Evolutionary conservation across 2,888 invertebrate species (phyloP), one percentile per base, ranked within the genome.

Genomic region (Strigamia maritima): DNA sequence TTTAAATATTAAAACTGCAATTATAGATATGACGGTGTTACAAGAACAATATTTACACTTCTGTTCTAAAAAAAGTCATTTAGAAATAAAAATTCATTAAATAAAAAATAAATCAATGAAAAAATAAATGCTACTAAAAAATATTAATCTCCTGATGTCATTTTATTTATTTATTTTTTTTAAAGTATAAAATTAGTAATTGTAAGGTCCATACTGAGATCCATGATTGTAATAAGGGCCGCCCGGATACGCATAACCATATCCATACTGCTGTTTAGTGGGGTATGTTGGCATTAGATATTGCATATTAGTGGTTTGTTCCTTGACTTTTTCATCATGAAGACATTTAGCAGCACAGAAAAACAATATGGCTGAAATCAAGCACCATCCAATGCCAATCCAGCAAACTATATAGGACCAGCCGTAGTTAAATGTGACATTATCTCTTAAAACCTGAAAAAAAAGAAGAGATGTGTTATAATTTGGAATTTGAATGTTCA

Each of bases 351-450:
- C 95, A 85, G 95, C 94, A 86, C 94, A 94, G 85, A 94, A 94
- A 88, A 96, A 93, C 87, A 96, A 90, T 87, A 96, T 93, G 88
- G 95, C 94, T 84, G 95, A 92, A 87, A 96, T 89, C 85, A 97
- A 90, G 85, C 94, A 92, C 89, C 94, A 92, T 84, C 93, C 95
- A 86, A 97, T 95, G 88, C 96, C 96, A 88, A 95, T 93, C 97
- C 97, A 97, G 87, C 96, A 94, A 86, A 95, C 91, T 90, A 95
- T 93, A 90, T 97, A 97, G 84, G 96, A 96, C 96, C 96, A 97
- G 88, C 95, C 96, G 89, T 96, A 97, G 89, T 82, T 83, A 76
- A 83, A 83, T 16, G 82, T 83, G 8, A 82, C 81, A 14, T 83
- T 83, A 40, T 82, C 79, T 44, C 82, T 82, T 65, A 84, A 79